These are phyloP conservation scores for Alauda arvensis DNA, from an alignment of 2,797 vertebrate species.

Conservation along the genomic window DNA sequence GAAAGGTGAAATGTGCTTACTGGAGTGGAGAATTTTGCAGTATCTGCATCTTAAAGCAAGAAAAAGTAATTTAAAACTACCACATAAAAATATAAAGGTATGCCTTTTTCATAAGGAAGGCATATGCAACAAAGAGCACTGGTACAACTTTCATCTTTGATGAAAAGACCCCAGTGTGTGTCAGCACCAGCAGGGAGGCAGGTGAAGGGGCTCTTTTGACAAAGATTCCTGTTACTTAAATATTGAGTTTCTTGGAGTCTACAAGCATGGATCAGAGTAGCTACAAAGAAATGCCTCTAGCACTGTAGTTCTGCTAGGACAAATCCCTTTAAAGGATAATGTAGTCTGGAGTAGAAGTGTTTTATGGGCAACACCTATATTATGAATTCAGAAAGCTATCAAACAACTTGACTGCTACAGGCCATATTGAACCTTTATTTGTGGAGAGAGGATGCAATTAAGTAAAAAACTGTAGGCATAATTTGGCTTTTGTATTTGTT, in stretches of 20 bases:
- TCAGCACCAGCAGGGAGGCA: neutral
- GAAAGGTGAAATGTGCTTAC: neutral
- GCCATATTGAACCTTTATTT: neutral
- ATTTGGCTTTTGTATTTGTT: neutral
- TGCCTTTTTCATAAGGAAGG: neutral
- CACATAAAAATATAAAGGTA: neutral
- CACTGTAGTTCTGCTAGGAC: neutral
- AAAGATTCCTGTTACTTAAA: neutral
- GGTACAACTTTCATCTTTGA: neutral
- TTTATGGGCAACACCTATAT: neutral
- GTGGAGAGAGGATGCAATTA: neutral
- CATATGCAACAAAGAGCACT: neutral
- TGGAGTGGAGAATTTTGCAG: neutral
- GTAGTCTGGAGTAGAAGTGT: neutral
- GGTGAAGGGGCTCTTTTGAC: neutral
- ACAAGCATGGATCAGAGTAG: neutral
- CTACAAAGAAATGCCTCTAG: neutral
- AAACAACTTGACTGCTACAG: neutral
- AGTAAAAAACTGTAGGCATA: neutral
- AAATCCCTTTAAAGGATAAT: neutral
- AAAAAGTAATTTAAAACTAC: neutral
- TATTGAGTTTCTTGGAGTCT: neutral
- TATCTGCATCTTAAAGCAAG: neutral
- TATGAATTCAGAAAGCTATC: neutral
- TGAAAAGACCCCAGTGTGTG: neutral